Base-by-base conservation (phyloP, 2,888 invertebrate genomes). In the Troides oblongomaculatus region DNA sequence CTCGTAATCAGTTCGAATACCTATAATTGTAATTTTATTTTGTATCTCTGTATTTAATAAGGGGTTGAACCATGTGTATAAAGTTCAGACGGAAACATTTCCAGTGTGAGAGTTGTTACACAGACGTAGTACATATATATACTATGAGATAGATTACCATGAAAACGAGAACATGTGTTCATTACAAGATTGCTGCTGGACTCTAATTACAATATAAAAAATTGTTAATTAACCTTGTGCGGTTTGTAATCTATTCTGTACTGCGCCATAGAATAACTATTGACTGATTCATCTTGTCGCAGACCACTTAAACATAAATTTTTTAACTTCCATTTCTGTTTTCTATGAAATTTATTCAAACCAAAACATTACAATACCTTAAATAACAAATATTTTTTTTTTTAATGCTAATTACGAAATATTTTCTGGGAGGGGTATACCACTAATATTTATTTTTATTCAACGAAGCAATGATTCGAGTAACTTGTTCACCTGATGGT, bases 211-310 rank as follows among this genome's bases (percentile, higher is more conserved):
- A 25, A 25, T 23, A 25, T n/a, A 59, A 59, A 59, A 59, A 25
- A 59, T 25, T 17, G 25, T 30, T 25, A 25, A 59, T 59, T 59
- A 25, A 10, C 59, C 8, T 59, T 59, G 59, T 39, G 59, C 25
- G 10, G 25, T 23, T 59, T 8, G 25, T 39, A 60, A 36, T 2
- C 17, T 39, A 39, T 60, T 36, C 36, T 39, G 60, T 39, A 60
- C 8, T 60, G n/a, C 59, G 23, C 36, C 60, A 59, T 59, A 30
- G 36, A 60, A 39, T 39, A 60, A 60, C 36, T 30, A 60, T 60
- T 30, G 39, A 39, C 36, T 60, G 39, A 60, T 60, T 60, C 60
- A 60, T 60, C 8, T 2, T 50, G 14, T 50, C 18, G 0, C 18
- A 18, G 18, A 50, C 50, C 14, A 50, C 18, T 50, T 50, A 50